Conservation (phyloP, 2,888 invertebrate species). For the Odontothrips loti region DNA sequence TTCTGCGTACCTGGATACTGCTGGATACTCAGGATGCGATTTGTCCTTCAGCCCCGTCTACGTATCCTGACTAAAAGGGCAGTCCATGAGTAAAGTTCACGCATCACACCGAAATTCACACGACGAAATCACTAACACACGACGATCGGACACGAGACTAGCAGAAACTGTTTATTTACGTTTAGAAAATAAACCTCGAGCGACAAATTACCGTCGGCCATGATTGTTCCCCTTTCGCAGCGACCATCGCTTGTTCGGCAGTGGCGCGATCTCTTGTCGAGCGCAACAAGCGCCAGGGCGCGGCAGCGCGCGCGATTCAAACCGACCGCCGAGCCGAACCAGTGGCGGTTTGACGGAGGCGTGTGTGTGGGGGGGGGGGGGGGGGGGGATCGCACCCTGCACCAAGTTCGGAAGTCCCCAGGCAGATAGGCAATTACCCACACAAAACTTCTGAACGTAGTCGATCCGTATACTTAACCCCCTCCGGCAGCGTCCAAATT, state of each 20-base stretch:
- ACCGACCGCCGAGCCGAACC: background rate
- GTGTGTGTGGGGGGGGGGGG: background rate
- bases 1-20: background rate
- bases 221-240: background rate
- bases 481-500: no score
- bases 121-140: background rate
- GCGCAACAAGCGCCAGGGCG: background rate
- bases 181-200: slow-evolving; percentile 2
- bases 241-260: background rate
- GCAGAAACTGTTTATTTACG: slow-evolving; percentile 17
- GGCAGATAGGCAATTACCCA: no score
- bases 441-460: no score
- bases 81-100: background rate
- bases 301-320: slow-evolving; percentile 2
- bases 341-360: no score
- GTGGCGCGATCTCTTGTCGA: background rate
- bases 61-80: background rate
- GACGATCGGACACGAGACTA: background rate
- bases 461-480: no score
- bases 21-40: background rate
- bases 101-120: background rate
- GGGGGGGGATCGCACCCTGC: background rate
- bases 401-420: no score
- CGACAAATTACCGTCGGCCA: background rate
- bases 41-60: background rate